These are phyloP conservation scores for Eutrigla gurnardus DNA, from an alignment of 2,797 vertebrate species.

Conservation along the genomic window DNA sequence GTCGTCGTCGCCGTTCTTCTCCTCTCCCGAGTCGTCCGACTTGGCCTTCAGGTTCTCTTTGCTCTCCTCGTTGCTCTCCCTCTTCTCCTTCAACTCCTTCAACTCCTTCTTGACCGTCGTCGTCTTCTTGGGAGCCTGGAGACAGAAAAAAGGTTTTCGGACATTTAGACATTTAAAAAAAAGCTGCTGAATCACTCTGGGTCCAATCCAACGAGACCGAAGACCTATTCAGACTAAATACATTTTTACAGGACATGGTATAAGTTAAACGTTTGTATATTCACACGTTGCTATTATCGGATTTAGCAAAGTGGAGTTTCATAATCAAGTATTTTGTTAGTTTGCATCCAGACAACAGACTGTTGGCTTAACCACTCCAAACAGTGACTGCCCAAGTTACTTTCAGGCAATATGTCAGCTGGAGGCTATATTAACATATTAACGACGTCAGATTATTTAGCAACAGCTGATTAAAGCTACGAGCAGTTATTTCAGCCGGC, in stretches of 20 bases:
- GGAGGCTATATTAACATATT: neutral
- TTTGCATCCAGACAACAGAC: neutral
- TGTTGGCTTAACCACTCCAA: neutral
- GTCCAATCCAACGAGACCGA: neutral
- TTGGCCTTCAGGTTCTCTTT: conserved; percentile 97
- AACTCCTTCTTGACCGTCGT: conserved; percentile 39
- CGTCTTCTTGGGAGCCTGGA: conserved; percentile 86
- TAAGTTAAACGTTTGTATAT: too few species aligned
- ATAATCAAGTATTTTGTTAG: neutral
- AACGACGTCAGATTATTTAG: too few species aligned
- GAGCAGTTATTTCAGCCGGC: neutral
- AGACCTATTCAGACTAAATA: neutral
- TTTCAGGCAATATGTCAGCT: neutral
- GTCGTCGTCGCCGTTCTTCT: conserved; percentile 96
- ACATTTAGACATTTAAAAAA: conserved; percentile 7
- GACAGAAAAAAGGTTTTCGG: neutral
- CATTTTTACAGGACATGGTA: too few species aligned
- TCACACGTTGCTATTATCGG: neutral
- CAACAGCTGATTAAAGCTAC: neutral
- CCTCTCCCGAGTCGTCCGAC: conserved; percentile 96
- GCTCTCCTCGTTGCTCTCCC: conserved; percentile 91
- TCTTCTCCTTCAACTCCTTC: conserved; percentile 93
- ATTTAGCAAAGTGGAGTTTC: neutral
- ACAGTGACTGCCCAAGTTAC: neutral
- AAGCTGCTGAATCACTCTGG: neutral